Percentiles rank a stretch among this genome's conserved stretches.
Evolutionary conservation across 2,113 vertebrate species (phyloP).

Genomic region (Athene noctua): DNA sequence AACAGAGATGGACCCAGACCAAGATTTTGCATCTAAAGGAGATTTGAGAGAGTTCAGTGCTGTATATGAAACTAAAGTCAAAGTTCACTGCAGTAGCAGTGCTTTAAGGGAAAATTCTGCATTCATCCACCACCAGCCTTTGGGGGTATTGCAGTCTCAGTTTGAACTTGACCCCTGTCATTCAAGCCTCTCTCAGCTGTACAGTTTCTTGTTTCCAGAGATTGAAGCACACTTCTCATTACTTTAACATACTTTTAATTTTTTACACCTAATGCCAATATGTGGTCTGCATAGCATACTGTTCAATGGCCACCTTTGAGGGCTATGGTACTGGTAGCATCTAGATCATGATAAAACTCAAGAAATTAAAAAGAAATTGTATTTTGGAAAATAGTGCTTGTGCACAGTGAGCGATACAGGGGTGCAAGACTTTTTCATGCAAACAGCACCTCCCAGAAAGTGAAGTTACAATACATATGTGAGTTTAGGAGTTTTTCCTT

Average conservation of each 20-base stretch:
- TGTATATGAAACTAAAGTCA: neutral
- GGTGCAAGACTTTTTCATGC: neutral
- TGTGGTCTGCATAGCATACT: neutral
- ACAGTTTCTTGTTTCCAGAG: neutral
- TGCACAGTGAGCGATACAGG: neutral
- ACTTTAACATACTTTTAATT: neutral
- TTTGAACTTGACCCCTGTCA: neutral
- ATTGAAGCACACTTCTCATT: neutral
- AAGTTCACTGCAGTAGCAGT: neutral
- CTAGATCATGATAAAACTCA: neutral
- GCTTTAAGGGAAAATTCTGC: neutral
- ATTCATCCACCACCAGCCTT: neutral
- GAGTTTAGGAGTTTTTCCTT: neutral
- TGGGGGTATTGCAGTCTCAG: neutral
- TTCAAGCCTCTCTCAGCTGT: neutral
- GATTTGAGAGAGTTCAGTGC: neutral
- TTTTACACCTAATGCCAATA: neutral
- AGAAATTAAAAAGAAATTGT: neutral
- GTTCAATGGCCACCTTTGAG: neutral
- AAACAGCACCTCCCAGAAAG: neutral
- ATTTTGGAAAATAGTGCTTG: neutral
- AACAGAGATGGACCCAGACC: neutral
- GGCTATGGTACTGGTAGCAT: neutral
- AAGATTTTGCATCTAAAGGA: neutral
- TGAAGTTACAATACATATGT: neutral